phyloP scores from a whole-genome alignment of 1,140 invertebrate genomes.

The Teleopsis dalmanni region DNA sequence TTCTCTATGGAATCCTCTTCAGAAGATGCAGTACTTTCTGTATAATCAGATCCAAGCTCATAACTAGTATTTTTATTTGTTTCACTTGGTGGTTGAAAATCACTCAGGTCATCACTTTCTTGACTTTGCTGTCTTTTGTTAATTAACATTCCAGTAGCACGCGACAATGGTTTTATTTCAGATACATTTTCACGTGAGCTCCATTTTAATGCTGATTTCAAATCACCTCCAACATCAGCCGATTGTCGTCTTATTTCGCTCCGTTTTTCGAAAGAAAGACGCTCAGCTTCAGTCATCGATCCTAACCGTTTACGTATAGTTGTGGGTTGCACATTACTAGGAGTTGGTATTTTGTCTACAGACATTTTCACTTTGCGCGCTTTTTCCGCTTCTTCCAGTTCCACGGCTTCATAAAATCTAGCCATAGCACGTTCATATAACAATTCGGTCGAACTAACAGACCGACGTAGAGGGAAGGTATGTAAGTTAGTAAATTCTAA shows the following conservation, averaged over 20 bases:
- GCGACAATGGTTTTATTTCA: slow-evolving; percentile 14
- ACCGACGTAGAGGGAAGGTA: slow-evolving; percentile 50
- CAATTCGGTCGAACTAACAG: slow-evolving; percentile 72
- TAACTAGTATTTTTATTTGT: slow-evolving; percentile 22
- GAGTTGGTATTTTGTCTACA: slow-evolving; percentile 18
- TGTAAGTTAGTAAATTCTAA: slow-evolving; percentile 44
- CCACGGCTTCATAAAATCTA: slow-evolving; percentile 65
- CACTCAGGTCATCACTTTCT: slow-evolving; percentile 20
- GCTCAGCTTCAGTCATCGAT: slow-evolving; percentile 39
- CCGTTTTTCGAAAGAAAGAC: slow-evolving; percentile 32
- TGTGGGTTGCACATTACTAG: slow-evolving; percentile 7
- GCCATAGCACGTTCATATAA: slow-evolving; percentile 72
- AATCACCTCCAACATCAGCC: slow-evolving; percentile 25
- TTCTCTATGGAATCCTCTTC: slow-evolving; percentile 50
- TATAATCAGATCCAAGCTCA: slow-evolving; percentile 52
- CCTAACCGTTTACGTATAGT: slow-evolving; percentile 36
- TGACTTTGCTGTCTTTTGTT: slow-evolving; percentile 12
- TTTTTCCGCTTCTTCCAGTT: slow-evolving; percentile 59
- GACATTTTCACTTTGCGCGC: slow-evolving; percentile 27
- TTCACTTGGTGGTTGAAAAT: slow-evolving; percentile 10
- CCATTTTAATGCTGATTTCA: slow-evolving; percentile 23
- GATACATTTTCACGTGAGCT: slow-evolving; percentile 34
- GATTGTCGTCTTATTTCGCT: slow-evolving; percentile 35
- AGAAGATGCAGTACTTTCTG: slow-evolving; percentile 51
- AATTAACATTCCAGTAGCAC: slow-evolving; percentile 11